Base-by-base conservation (phyloP, 2,888 invertebrate species). In the Melieria picta region DNA sequence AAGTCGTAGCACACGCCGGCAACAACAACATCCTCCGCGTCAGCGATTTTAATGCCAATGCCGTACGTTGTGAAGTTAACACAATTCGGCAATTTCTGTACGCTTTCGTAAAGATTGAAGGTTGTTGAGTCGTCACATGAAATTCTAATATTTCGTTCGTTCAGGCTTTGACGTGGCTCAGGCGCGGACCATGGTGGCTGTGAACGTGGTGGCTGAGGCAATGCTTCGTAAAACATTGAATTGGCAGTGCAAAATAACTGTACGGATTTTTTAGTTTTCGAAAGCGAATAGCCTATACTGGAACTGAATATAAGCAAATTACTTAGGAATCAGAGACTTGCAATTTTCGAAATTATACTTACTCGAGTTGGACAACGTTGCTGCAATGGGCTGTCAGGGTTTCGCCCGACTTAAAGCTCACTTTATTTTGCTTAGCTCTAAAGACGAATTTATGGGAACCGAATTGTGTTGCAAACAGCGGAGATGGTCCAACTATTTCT, bases 1-100 rank as follows among this genome's bases (percentile, higher is more conserved):
- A 66, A 55, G 48, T 71, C 71, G 56, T 71, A 71, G 30, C 71
- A 71, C 46, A 71, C 61, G 9, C 65, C 65, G 11, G 71, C 71
- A n/a, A 61, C 47, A 46, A 71, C 60, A 60, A 71, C 43, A 47
- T 71, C 65, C 43, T 61, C 47, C 16, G 16, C 16, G 16, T 16
- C 16, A 16, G 16, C 16, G 16, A 55, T 13, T 7, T 50, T 55
- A 5, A 65, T 9, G 9, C 71, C 71, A 45, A 71, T 71, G 43
- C 55, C 71, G 61, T 71, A 66, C 6, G 55, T 63, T 16, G 16
- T 16, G 47, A 58, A 58, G 7, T 57, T 61, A 43, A 13, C 48
- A 52, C 70, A 71, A 9, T 71, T 71, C 2, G 65, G 52, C 42
- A 65, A 42, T 9, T 6, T 10, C 4, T 6, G 50, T 65, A 46